Percentiles rank a stretch among this genome's conserved stretches.
These are phyloP conservation scores for Mystacornis crossleyi DNA, from an alignment of 2,113 vertebrate species.

Conservation along the genomic window DNA sequence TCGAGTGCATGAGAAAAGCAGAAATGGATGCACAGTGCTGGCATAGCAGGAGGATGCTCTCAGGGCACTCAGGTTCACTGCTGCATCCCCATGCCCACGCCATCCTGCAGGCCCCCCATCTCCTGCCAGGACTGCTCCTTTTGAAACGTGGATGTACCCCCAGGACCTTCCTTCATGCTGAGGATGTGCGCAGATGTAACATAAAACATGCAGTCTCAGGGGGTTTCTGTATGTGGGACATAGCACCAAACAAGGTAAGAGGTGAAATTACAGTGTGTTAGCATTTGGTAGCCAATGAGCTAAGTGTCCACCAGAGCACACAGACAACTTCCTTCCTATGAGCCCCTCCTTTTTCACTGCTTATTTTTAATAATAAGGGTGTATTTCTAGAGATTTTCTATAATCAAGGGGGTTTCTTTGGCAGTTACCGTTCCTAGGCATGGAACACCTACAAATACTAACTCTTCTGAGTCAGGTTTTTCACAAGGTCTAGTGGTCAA, in stretches of 20 bases:
- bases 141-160: rapidly evolving
- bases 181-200: not conserved
- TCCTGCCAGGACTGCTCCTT: not conserved
- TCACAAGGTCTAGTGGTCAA: not conserved
- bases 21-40: not conserved
- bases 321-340: rapidly evolving
- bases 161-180: rapidly evolving
- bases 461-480: not conserved
- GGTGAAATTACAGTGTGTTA: not conserved
- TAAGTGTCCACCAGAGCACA: not conserved
- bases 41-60: rapidly evolving
- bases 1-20: not conserved
- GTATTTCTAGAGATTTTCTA: not conserved
- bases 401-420: rapidly evolving
- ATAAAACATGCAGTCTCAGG: rapidly evolving
- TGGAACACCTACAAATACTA: not conserved
- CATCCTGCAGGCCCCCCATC: not conserved
- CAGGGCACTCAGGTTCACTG: not conserved
- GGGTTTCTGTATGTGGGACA: not conserved
- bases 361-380: not conserved
- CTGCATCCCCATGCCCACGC: rapidly evolving
- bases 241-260: not conserved
- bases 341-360: not conserved
- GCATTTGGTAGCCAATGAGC: not conserved
- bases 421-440: not conserved